phyloP scores from a whole-genome alignment of 2,888 invertebrate species.

The Aspidiotus destructor region DNA sequence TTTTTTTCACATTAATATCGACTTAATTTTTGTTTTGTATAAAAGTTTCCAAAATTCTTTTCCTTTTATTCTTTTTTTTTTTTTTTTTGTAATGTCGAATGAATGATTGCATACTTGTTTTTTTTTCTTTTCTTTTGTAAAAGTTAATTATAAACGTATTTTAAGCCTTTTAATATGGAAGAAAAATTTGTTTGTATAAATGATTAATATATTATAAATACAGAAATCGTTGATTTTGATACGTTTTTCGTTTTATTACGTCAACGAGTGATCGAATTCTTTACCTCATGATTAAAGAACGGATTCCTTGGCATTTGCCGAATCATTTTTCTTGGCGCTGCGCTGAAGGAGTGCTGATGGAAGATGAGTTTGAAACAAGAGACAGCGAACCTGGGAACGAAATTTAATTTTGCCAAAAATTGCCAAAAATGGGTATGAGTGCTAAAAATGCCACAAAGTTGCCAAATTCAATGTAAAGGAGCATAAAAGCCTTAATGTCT shows the following conservation, averaged over 20 bases:
- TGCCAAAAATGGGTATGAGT: too few relatives aligned
- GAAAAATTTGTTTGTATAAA: slow-evolving; percentile 4
- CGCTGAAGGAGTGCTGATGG: too few relatives aligned
- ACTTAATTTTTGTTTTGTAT: slow-evolving; percentile 15
- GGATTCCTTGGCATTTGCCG: too few relatives aligned
- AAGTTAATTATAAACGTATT: slow-evolving; percentile 22
- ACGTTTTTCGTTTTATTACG: not conserved
- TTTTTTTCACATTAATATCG: not conserved
- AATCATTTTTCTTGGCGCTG: too few relatives aligned
- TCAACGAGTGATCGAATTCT: too few relatives aligned
- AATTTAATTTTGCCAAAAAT: too few relatives aligned
- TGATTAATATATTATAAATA: not conserved
- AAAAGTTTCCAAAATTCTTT: slow-evolving; percentile 20
- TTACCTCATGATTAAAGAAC: too few relatives aligned
- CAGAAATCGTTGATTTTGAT: slow-evolving; percentile 2
- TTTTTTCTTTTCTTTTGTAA: slow-evolving; percentile 15
- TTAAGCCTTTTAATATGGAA: slow-evolving; percentile 18
- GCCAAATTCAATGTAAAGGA: too few relatives aligned
- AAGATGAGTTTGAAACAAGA: too few relatives aligned
- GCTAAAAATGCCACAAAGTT: too few relatives aligned
- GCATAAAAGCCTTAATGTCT: too few relatives aligned
- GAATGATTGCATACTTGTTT: slow-evolving; percentile 24
- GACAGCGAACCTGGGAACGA: too few relatives aligned
- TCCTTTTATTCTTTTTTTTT: slow-evolving; percentile 16
- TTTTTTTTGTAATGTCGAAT: slow-evolving; percentile 26